Percentiles rank a stretch among this genome's conserved stretches.
These are phyloP conservation scores for Arbacia lixula DNA, from an alignment of 53 echinoderm and acorn worm species.

Conservation along the genomic window DNA sequence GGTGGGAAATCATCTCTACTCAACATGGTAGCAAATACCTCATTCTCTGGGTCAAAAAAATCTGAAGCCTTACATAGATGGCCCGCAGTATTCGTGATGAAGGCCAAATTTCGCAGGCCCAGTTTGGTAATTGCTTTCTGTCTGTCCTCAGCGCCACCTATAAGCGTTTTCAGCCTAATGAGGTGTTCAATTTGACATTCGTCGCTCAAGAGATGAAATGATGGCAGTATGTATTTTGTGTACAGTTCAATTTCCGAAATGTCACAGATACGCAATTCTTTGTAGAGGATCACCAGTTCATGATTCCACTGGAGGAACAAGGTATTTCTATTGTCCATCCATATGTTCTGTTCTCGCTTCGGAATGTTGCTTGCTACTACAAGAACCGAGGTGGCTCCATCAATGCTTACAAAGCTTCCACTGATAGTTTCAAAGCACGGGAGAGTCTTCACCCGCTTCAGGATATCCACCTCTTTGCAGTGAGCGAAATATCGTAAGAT, in stretches of 20 bases:
- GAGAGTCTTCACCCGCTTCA: not conserved
- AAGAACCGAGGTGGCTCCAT: not conserved
- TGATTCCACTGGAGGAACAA: not conserved
- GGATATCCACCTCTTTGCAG: not conserved
- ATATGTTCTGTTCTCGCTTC: not conserved
- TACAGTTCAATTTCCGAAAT: slow-evolving; percentile 7
- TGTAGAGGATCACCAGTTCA: not conserved
- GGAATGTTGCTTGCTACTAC: slow-evolving; percentile 1
- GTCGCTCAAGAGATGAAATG: not conserved
- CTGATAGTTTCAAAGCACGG: slow-evolving; percentile 12
- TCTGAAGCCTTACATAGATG: not conserved
- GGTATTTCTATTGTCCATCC: not conserved
- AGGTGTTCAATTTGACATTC: slow-evolving; percentile 30
- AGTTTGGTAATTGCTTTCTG: not conserved
- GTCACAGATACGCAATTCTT: not conserved
- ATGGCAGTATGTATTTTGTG: not conserved
- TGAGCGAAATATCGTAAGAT: not conserved
- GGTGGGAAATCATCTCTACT: not conserved
- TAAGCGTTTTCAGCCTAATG: not conserved
- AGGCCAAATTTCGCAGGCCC: not conserved
- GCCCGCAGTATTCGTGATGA: not conserved
- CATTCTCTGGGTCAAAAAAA: slow-evolving; percentile 9
- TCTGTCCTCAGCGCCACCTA: not conserved
- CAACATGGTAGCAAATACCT: not conserved
- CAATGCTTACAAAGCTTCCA: not conserved